Conservation (phyloP, 2,888 invertebrate genomes). For the Sarcophaga caerulescens region DNA sequence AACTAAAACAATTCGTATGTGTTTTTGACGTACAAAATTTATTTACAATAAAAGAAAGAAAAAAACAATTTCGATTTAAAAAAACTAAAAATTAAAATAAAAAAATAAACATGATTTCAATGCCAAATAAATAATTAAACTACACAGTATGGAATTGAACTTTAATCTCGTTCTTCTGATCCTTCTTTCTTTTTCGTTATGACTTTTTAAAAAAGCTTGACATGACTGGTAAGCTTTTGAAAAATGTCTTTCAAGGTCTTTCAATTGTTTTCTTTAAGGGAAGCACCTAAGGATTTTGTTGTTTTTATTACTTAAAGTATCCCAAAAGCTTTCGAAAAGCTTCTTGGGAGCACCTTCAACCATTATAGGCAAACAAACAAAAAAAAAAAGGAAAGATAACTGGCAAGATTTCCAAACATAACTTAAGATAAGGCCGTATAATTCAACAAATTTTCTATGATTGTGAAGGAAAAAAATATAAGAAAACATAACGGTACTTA, state of each 20-base stretch:
- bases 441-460: too few relatives aligned
- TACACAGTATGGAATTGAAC: conserved; percentile 66
- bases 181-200: too few relatives aligned
- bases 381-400: conserved; percentile 26
- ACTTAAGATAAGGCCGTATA: too few relatives aligned
- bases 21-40: too few relatives aligned
- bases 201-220: conserved; percentile 4
- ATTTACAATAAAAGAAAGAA: too few relatives aligned
- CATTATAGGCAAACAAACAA: conserved; percentile 5
- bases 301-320: conserved; percentile 28
- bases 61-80: too few relatives aligned
- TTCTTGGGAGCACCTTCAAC: conserved; percentile 63
- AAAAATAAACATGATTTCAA: neutral
- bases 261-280: conserved; percentile 47
- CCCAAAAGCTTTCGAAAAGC: conserved; percentile 54
- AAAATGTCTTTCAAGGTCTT: too few relatives aligned
- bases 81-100: too few relatives aligned
- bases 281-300: conserved; percentile 75
- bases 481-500: too few relatives aligned
- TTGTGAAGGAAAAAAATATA: too few relatives aligned
- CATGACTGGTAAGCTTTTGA: conserved; percentile 61
- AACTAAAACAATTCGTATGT: conserved; percentile 23
- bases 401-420: conserved; percentile 54
- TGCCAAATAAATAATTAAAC: conserved; percentile 59
- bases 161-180: neutral